phyloP scores from a whole-genome alignment of 2,888 invertebrate species.

The Volucella bombylans region DNA sequence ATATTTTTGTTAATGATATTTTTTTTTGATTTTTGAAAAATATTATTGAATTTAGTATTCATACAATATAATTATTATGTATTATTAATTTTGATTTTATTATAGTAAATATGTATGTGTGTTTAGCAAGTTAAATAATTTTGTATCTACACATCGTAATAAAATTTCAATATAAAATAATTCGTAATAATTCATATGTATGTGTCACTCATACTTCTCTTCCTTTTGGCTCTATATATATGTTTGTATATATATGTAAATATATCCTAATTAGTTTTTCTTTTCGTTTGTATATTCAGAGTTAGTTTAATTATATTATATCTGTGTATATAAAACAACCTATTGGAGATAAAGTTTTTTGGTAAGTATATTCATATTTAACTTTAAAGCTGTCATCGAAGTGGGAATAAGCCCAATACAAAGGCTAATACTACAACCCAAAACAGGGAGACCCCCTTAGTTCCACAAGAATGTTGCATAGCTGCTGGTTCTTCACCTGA shows the following conservation, averaged over 20 bases:
- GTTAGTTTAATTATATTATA: conserved; percentile 64
- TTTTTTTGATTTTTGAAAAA: conserved; percentile 18
- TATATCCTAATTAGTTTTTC: conserved; percentile 66
- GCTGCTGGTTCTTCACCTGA: conserved; percentile 82
- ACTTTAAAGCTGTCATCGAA: conserved; percentile 73
- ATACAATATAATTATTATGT: not conserved
- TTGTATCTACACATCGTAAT: conserved; percentile 47
- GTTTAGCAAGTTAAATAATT: conserved; percentile 60
- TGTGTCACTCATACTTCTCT: conserved; percentile 63
- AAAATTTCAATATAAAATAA: conserved; percentile 71
- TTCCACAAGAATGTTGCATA: conserved; percentile 81
- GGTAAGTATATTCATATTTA: conserved; percentile 25
- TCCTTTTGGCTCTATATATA: conserved; percentile 12
- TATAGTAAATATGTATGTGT: conserved; percentile 54
- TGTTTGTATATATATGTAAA: conserved; percentile 59
- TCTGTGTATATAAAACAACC: conserved; percentile 71
- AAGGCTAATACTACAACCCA: conserved; percentile 79
- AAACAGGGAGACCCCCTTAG: conserved; percentile 76
- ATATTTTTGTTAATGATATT: conserved; percentile 55
- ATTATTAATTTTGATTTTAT: not conserved
- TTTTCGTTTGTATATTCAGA: conserved; percentile 66
- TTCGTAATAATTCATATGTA: conserved; percentile 73
- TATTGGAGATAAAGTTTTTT: conserved; percentile 69
- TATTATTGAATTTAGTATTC: conserved; percentile 29
- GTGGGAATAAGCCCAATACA: conserved; percentile 75